Evolutionary conservation across 1,140 invertebrate species (phyloP), one percentile per base, ranked within the genome.

Genomic region (Drosophila nikananu): DNA sequence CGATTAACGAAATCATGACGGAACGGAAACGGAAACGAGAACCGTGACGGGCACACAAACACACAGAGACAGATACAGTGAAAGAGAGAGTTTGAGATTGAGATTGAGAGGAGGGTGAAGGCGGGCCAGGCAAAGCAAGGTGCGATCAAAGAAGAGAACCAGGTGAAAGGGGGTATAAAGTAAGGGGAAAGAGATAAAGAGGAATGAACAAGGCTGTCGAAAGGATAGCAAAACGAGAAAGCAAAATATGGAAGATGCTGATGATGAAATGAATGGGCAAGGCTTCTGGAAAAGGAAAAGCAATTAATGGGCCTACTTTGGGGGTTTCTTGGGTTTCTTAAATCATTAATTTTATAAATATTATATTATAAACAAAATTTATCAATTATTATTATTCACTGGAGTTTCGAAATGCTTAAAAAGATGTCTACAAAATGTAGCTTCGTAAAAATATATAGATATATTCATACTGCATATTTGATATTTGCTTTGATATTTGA

Each of bases 1-100:
- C 70, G 74, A 75, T 82, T 92, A 90, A 79, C 65, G 75, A 60
- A 72, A 81, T 71, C 74, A 90, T 73, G 71, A 65, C 78, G 55
- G 73, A 62, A 52, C 59, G 64, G 23, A 46, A 51, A 65, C 72
- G 66, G 48, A 77, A 58, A 82, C 66, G 61, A 41, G 62, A 71
- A 70, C 64, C 76, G 76, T 77, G 54, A 81, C 80, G 68, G 65
- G 42, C 64, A 70, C 63, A 77, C 61, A 72, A 39, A 62, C 25
- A 83, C 75, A 65, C 54, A 75, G 17, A 51, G 48, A 64, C 44
- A 54, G 32, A 61, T 39, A 55, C 15, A 39, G 25, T 55, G 32
- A 55, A n/a, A 49, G 48, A 63, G 15, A 51, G 10, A 61, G 30
- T 32, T 30, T 8, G 35, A 51, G 30, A 23, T 32, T 21, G 15